Evolutionary conservation across 2,797 vertebrate species (phyloP), one percentile per base, ranked within the genome.

Genomic region (Typhlichthys eigenmanni): DNA sequence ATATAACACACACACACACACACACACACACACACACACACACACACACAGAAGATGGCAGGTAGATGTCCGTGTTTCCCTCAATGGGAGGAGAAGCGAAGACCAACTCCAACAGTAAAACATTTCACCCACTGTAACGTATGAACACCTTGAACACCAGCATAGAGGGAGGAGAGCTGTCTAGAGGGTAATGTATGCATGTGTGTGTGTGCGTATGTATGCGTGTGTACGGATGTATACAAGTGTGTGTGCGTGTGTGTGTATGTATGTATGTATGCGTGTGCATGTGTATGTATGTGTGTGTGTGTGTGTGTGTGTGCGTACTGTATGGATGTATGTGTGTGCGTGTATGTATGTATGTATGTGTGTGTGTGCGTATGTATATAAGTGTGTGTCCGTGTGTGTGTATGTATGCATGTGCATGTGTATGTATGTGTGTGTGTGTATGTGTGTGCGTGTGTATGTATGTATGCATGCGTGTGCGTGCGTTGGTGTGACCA

Each of bases 31-130:
- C 53, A 56, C 17, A n/a, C 19, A 80, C 80, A 81, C 68, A 67
- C 69, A 80, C 71, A 78, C 75, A 69, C 57, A 13, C 60, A 48
- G 58, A 62, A 14, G 57, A 52, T 9, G 69, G 81, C 34, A 38
- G 34, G 72, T 68, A 65, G 32, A 16, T 45, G 64, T 4, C 34
- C 43, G 58, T 45, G 51, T n/a, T 54, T 55, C 16, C 57, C 57
- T 24, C 57, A 38, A 14, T 55, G 10, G 53, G 8, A 13, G 7
- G 5, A 19, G 24, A 11, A 16, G 29, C 13, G 16, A 16, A 3
- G 24, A 32, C 13, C 63, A 66, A 62, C 38, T 60, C 19, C 19
- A 19, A 32, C 56, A 38, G 34, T 38, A 38, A 19, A 19, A 19
- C 19, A 2, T 19, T 19, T 19, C 19, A 19, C 2, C 19, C 60